Evolutionary conservation across 2,797 vertebrate genomes (phyloP).

Genomic region (Rhynchonycteris naso): DNA sequence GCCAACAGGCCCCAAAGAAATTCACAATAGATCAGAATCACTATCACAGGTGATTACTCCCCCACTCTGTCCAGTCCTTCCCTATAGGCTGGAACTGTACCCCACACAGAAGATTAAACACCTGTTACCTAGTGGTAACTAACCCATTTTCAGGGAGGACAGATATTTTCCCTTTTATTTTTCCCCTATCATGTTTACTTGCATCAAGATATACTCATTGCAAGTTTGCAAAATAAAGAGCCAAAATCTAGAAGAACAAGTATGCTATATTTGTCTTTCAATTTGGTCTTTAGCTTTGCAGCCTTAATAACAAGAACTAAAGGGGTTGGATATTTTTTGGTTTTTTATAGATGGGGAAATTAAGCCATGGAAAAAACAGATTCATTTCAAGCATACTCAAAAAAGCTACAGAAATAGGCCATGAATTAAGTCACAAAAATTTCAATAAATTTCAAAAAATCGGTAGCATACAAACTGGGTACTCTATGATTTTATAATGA

Average conservation of each 20-base stretch:
- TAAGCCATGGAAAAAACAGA: slow-evolving; percentile 51
- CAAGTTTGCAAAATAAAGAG: background rate
- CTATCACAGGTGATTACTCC: background rate
- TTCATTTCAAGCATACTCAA: slow-evolving; percentile 23
- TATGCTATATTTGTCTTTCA: slow-evolving; percentile 19
- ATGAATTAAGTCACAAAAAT: slow-evolving; percentile 17
- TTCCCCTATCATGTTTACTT: slow-evolving; percentile 3
- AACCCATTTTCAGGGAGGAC: slow-evolving; percentile 56
- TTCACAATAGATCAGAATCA: background rate
- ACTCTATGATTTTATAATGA: background rate
- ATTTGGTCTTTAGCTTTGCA: slow-evolving; percentile 29
- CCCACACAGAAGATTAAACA: slow-evolving; percentile 50
- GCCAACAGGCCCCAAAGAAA: background rate
- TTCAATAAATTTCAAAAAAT: background rate
- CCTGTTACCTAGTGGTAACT: slow-evolving; percentile 39
- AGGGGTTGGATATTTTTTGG: slow-evolving; percentile 18
- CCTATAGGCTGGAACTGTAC: slow-evolving; percentile 1
- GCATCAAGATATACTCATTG: background rate
- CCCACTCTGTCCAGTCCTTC: background rate
- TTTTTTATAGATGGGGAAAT: slow-evolving; percentile 55
- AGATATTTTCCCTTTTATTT: slow-evolving; percentile 46
- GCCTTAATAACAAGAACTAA: slow-evolving; percentile 55
- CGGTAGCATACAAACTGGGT: background rate
- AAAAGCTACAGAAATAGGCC: slow-evolving; percentile 38
- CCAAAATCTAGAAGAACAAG: background rate